phyloP scores from a whole-genome alignment of 2,888 invertebrate genomes.

The Mesorhabditis belari region DNA sequence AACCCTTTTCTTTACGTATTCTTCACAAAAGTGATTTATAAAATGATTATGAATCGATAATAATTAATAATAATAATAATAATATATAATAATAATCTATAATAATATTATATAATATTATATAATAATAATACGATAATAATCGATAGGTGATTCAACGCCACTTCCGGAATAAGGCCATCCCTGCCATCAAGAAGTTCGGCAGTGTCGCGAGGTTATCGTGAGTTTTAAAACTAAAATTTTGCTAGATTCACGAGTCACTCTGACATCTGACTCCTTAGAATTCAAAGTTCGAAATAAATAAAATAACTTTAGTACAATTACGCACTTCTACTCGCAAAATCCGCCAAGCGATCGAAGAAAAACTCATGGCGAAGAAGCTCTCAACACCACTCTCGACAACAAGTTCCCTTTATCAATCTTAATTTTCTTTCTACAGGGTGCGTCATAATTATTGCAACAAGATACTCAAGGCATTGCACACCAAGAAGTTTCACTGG shows the following conservation, averaged over 20 bases:
- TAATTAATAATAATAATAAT: no score
- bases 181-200: conserved; percentile 28
- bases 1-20: conserved; percentile 97
- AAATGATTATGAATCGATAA: no score
- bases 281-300: not conserved
- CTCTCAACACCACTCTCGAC: not conserved
- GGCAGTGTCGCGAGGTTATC: conserved; percentile 14
- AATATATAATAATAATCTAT: no score
- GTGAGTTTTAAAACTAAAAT: conserved; percentile 5
- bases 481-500: no score
- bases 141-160: conserved; percentile 22
- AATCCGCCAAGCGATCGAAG: not conserved
- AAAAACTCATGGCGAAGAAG: not conserved
- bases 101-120: no score
- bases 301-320: not conserved
- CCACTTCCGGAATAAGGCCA: conserved; percentile 26
- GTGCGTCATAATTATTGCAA: no score
- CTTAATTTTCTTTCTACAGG: no score
- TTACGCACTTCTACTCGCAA: not conserved
- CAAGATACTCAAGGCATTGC: no score
- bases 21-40: conserved; percentile 67
- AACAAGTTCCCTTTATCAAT: no score
- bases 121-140: no score
- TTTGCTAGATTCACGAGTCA: no score
- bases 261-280: not conserved